Evolutionary conservation across 2,113 vertebrate species (phyloP).

Genomic region (Phocoena sinus): DNA sequence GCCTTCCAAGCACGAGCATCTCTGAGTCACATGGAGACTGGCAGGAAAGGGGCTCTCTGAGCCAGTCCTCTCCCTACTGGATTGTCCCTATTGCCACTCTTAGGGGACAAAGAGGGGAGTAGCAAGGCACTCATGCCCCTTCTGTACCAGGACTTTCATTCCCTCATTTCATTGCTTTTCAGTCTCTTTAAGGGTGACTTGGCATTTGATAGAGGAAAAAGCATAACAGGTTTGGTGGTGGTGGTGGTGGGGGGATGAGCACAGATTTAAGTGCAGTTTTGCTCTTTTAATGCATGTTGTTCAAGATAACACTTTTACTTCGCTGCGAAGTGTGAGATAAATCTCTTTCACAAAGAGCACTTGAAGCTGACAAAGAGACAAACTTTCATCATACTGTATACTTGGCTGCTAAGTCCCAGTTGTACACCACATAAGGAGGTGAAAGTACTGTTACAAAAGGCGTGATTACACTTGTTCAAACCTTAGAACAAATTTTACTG

Average conservation of each 20-base stretch:
- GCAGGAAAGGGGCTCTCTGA: background rate
- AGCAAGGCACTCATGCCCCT: background rate
- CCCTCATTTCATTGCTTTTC: background rate
- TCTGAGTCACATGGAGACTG: background rate
- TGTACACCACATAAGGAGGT: constrained; percentile 40
- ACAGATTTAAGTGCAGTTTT: background rate
- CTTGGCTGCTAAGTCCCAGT: constrained; percentile 60
- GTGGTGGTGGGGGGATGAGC: background rate
- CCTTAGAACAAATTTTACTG: constrained; percentile 37
- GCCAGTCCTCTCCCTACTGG: background rate
- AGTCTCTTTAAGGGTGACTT: background rate
- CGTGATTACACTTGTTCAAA: constrained; percentile 66
- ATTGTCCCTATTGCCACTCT: background rate
- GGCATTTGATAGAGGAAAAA: background rate
- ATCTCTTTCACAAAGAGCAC: constrained; percentile 22
- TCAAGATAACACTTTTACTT: constrained; percentile 54
- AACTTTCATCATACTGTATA: constrained; percentile 7
- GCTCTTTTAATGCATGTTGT: constrained; percentile 25
- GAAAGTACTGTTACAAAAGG: constrained; percentile 65
- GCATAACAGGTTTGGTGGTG: background rate
- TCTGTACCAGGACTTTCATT: background rate
- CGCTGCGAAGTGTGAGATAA: constrained; percentile 22
- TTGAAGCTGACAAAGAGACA: constrained; percentile 42
- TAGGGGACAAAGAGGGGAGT: background rate
- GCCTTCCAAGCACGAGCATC: background rate